Conservation (phyloP, 2,888 invertebrate species). For the Marronus borbonicus region DNA sequence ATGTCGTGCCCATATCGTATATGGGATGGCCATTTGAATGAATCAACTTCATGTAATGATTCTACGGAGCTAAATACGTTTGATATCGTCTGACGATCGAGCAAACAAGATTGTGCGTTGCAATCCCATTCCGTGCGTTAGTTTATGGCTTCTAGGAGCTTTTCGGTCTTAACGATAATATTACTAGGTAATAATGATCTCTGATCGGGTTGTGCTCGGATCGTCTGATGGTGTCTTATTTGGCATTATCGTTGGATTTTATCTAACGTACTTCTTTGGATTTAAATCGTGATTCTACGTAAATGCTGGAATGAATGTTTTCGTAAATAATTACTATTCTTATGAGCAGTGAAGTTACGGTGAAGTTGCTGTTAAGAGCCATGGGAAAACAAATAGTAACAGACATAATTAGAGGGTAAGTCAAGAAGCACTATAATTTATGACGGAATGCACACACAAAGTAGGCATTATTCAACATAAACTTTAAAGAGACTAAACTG, state of each 20-base stretch:
- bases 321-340: neutral
- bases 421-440: too few species aligned
- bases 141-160: constrained; percentile 17
- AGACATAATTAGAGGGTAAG: too few species aligned
- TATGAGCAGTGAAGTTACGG: neutral
- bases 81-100: constrained; percentile 33
- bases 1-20: neutral
- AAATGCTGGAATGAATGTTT: neutral
- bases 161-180: constrained; percentile 28
- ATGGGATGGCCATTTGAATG: constrained; percentile 28
- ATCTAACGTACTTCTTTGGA: neutral
- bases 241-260: constrained; percentile 15
- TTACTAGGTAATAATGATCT: constrained; percentile 36
- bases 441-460: too few species aligned
- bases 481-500: too few species aligned
- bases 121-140: constrained; percentile 24
- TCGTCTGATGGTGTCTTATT: constrained; percentile 18
- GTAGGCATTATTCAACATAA: too few species aligned
- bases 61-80: constrained; percentile 5
- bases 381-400: neutral
- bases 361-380: neutral
- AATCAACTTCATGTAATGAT: constrained; percentile 11
- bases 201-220: constrained; percentile 8
- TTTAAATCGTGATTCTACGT: neutral
- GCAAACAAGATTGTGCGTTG: constrained; percentile 29